phyloP scores from a whole-genome alignment of 2,797 vertebrate species.

The Dermochelys coriacea region DNA sequence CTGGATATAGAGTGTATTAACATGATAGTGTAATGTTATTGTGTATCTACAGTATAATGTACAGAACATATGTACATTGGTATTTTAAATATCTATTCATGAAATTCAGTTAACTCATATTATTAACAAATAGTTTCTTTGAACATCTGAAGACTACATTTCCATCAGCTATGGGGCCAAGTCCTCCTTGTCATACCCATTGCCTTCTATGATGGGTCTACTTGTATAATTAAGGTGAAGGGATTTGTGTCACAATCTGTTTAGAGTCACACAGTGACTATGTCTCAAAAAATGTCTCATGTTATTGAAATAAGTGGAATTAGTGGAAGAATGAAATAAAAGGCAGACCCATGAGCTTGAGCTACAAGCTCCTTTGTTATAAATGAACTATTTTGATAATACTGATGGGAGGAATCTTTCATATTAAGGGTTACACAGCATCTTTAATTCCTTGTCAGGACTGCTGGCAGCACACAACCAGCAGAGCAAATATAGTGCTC shows the following conservation, averaged over 20 bases:
- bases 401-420: no score
- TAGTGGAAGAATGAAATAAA: background rate
- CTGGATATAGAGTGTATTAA: rapidly evolving
- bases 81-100: background rate
- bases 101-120: background rate
- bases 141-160: background rate
- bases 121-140: background rate
- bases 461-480: no score
- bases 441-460: no score
- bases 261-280: background rate
- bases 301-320: background rate
- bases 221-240: background rate
- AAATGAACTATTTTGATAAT: background rate
- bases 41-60: background rate
- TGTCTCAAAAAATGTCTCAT: background rate
- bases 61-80: background rate
- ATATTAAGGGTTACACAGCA: no score
- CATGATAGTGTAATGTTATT: rapidly evolving
- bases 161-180: background rate
- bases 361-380: background rate
- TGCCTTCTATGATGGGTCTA: background rate
- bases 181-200: background rate
- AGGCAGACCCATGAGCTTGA: background rate
- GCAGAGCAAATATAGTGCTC: no score
- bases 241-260: background rate